Percentiles rank a stretch among this genome's conserved stretches.
Evolutionary conservation across 2,888 invertebrate species (phyloP).

Genomic region (Drosophila suboccidentalis): DNA sequence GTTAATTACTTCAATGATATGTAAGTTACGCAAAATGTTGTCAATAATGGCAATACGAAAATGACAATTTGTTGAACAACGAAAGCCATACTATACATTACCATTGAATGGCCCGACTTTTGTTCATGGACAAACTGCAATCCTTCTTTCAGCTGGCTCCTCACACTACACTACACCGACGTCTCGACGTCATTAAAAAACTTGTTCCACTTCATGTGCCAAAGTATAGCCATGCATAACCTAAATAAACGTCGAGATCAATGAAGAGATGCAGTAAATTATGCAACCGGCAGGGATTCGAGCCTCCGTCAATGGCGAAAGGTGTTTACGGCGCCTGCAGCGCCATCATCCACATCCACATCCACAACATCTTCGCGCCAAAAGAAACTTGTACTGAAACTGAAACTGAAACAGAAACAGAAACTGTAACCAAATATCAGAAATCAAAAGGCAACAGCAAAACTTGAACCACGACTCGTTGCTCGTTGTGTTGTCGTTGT

Average conservation of each 20-base stretch:
- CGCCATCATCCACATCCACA: conserved; percentile 33
- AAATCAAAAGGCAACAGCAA: conserved; percentile 22
- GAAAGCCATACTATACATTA: conserved; percentile 4
- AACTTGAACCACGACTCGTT: conserved; percentile 33
- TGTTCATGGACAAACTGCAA: conserved; percentile 18
- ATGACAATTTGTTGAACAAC: conserved; percentile 6
- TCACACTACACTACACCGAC: not conserved
- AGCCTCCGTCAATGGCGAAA: conserved; percentile 48
- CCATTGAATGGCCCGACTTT: conserved; percentile 23
- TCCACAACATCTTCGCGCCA: conserved; percentile 58
- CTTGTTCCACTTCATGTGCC: conserved; percentile 36
- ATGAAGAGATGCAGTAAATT: conserved; percentile 74
- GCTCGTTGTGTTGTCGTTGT: conserved; percentile 34
- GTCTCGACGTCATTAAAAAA: conserved; percentile 40
- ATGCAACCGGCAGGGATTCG: conserved; percentile 67
- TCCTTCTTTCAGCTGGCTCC: conserved; percentile 42
- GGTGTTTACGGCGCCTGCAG: conserved; percentile 67
- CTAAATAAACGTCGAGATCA: conserved; percentile 72
- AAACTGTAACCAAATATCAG: conserved; percentile 26
- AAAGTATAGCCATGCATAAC: conserved; percentile 56
- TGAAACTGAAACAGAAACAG: conserved; percentile 13
- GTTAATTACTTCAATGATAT: not conserved
- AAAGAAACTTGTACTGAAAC: conserved; percentile 2
- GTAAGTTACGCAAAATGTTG: not conserved
- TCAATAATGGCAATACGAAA: not conserved